Percentiles rank a stretch among this genome's conserved stretches.
Conservation (phyloP, 2,113 vertebrate species). For the Syngnathus typhle region DNA sequence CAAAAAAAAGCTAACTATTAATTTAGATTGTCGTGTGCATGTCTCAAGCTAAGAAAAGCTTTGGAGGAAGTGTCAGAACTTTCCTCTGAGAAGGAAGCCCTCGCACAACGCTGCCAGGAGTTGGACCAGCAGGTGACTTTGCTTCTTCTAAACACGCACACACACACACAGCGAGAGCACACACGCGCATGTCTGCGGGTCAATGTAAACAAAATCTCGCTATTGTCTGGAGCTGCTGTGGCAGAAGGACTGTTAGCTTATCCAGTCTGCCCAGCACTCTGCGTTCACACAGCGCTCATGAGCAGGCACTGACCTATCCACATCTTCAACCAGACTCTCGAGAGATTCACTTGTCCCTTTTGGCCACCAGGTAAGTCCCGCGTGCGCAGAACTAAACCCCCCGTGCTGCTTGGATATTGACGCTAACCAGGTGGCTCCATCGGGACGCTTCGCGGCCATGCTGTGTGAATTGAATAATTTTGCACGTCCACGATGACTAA, state of each 20-base stretch:
- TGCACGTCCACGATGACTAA: background rate
- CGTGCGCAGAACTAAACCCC: constrained; percentile 42
- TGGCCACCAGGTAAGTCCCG: constrained; percentile 55
- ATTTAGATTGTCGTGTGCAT: constrained; percentile 10
- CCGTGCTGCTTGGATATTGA: constrained; percentile 23
- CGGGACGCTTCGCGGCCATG: background rate
- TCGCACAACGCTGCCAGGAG: constrained; percentile 89
- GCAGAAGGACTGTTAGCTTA: constrained; percentile 52
- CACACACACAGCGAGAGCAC: background rate
- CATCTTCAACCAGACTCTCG: constrained; percentile 76
- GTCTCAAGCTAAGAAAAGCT: constrained; percentile 80
- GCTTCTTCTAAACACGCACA: background rate
- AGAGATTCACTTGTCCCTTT: constrained; percentile 78
- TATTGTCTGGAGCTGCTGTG: constrained; percentile 62
- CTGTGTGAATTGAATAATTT: background rate
- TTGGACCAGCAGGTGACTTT: constrained; percentile 84
- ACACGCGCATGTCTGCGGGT: constrained; percentile 13
- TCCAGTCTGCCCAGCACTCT: constrained; percentile 33
- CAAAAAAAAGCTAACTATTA: background rate
- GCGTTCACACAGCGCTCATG: constrained; percentile 11
- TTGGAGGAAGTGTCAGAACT: constrained; percentile 81
- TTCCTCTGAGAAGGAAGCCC: constrained; percentile 81
- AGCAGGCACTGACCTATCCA: constrained; percentile 48
- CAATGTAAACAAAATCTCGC: constrained; percentile 45
- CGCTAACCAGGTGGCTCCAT: constrained; percentile 35